Conservation (phyloP, 2,888 invertebrate species). For the Tipula lateralis region DNA sequence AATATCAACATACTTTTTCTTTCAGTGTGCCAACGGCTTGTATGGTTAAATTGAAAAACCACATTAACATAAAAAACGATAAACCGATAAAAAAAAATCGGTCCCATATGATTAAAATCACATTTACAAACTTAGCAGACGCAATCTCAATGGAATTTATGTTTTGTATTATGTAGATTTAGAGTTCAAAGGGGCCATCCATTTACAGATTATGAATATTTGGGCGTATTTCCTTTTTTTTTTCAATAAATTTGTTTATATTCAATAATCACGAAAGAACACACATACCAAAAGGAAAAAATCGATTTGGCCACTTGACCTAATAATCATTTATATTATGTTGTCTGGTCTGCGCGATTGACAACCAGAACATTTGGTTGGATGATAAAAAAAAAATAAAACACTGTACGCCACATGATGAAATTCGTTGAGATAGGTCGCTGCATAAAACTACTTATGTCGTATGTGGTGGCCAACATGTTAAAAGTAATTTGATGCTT, state of each 20-base stretch:
- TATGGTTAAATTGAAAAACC: neutral
- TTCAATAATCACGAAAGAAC: neutral
- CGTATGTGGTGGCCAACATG: neutral
- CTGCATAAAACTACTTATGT: neutral
- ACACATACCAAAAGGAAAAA: neutral
- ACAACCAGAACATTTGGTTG: constrained; percentile 8
- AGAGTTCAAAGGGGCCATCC: neutral
- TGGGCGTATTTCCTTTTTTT: neutral
- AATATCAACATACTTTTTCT: no score
- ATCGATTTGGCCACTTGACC: constrained; percentile 13
- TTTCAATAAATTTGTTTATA: neutral
- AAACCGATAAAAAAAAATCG: neutral
- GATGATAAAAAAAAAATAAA: neutral
- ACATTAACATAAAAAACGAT: neutral
- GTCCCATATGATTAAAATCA: neutral
- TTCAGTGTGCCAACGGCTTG: no score
- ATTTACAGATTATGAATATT: neutral
- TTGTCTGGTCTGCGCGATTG: neutral
- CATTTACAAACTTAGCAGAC: neutral
- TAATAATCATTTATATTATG: neutral
- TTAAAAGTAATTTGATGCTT: constrained; percentile 11
- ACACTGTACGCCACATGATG: neutral
- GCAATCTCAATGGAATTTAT: neutral
- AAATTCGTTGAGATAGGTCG: constrained; percentile 19
- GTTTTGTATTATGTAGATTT: neutral